Base-by-base conservation (phyloP, 2,797 vertebrate species). In the Merluccius polli region DNA sequence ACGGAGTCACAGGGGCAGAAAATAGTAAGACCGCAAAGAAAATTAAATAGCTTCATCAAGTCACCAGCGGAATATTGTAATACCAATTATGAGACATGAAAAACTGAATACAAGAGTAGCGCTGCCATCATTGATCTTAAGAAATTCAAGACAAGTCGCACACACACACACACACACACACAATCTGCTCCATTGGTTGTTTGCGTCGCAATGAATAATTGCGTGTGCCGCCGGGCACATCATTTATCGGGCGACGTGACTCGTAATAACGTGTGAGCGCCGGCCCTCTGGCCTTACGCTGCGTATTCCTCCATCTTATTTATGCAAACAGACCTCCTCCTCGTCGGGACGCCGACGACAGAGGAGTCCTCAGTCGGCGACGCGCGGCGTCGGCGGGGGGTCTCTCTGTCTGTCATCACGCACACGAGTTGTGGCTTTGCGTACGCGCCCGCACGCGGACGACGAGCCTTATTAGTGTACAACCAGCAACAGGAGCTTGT, bases 341-440 rank as follows among this genome's bases (percentile, higher is more conserved):
- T 59, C 29, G 35, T 77, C 73, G 74, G 71, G 68, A 79, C 75
- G 71, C 48, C 77, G 79, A 79, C 78, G 63, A 78, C 73, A n/a
- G 30, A 67, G 72, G 30, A 21, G 33, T 76, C 48, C 70, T 76
- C 31, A 52, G 15, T 9, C 31, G 12, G 41, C 24, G 10, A 0
- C 12, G 74, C 8, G 15, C 24, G 27, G 65, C 6, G 36, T 24
- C 48, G n/a, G 33, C 16, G 67, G 27, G 67, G 13, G 12, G 12
- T 3, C 11, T 35, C 3, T 35, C 33, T 35, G 59, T 65, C 59
- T n/a, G 10, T 65, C 52, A 65, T 27, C 2, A 65, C 11, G 52
- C 52, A 12, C 36, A n/a, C 16, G 44, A 48, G 44, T n/a, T 24
- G 21, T 59, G 52, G n/a, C 52, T 21, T 48, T 18, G 44, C 44